Evolutionary conservation across 2,797 vertebrate genomes (phyloP).

Genomic region (Gadopsis bispinosus): DNA sequence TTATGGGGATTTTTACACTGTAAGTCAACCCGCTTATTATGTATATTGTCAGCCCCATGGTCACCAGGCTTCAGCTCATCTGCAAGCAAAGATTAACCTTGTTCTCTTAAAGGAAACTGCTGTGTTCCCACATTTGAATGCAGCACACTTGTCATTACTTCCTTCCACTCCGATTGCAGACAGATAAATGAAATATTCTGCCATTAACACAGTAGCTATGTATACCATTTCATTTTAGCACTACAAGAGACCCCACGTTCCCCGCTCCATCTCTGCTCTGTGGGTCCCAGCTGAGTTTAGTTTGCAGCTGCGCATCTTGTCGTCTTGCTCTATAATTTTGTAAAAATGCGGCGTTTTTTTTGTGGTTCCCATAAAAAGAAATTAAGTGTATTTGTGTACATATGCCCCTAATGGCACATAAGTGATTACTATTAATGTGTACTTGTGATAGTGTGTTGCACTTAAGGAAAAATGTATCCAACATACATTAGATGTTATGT

Average conservation of each 20-base stretch:
- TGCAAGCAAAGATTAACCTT: background rate
- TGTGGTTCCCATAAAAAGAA: slow-evolving; percentile 1
- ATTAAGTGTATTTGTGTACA: background rate
- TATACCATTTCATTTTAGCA: slow-evolving; percentile 20
- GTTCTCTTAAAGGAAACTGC: background rate
- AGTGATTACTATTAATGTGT: background rate
- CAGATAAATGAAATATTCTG: slow-evolving; percentile 17
- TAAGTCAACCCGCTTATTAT: too few species aligned
- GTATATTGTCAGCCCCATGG: background rate
- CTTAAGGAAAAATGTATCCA: slow-evolving; percentile 2
- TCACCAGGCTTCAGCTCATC: background rate
- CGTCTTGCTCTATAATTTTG: slow-evolving; percentile 39
- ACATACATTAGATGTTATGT: background rate
- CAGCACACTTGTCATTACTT: background rate
- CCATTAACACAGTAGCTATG: slow-evolving; percentile 25
- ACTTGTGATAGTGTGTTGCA: background rate
- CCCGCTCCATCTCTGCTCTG: slow-evolving; percentile 14
- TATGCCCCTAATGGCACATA: background rate
- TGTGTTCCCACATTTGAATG: background rate
- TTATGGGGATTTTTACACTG: too few species aligned
- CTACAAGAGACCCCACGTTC: background rate
- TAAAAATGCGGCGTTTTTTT: background rate
- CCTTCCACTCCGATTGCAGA: slow-evolving; percentile 24
- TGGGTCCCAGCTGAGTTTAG: slow-evolving; percentile 18
- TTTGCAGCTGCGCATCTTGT: slow-evolving; percentile 43